These are phyloP conservation scores for Cataglyphis altisquamis DNA, from an alignment of 2,888 invertebrate species.

Conservation along the genomic window DNA sequence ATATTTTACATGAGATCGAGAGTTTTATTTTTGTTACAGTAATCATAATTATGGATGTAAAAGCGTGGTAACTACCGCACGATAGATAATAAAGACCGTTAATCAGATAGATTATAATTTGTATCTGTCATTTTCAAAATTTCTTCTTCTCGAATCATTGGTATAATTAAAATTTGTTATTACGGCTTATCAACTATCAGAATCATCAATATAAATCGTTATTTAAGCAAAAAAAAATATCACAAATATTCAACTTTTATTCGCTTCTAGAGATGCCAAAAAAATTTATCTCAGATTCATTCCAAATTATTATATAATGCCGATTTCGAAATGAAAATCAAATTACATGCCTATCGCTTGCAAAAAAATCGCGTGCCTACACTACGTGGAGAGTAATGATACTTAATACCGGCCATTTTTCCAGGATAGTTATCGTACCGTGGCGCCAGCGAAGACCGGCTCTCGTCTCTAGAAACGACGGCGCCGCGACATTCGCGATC, in stretches of 20 bases:
- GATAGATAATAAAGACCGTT: neutral
- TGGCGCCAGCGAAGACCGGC: slow-evolving; percentile 24
- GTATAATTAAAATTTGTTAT: neutral
- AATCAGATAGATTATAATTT: slow-evolving; percentile 6
- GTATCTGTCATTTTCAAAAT: neutral
- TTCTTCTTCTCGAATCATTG: neutral
- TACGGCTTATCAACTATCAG: neutral
- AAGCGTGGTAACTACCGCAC: neutral
- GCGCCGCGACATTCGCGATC: slow-evolving; percentile 19
- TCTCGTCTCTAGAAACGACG: slow-evolving; percentile 12
- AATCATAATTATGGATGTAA: slow-evolving; percentile 10
- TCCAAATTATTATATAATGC: neutral
- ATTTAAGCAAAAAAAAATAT: neutral
- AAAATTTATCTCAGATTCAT: neutral
- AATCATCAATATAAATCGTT: neutral
- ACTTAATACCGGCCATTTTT: slow-evolving; percentile 23
- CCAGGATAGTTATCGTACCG: slow-evolving; percentile 23
- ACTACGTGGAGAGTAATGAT: neutral
- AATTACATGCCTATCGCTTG: neutral
- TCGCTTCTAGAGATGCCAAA: neutral
- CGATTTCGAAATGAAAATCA: neutral
- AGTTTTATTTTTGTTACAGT: neutral
- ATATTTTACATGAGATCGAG: neutral
- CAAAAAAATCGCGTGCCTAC: neutral
- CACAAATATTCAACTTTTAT: neutral